Conservation (phyloP, 2,797 vertebrate genomes). For the Peromyscus eremicus region DNA sequence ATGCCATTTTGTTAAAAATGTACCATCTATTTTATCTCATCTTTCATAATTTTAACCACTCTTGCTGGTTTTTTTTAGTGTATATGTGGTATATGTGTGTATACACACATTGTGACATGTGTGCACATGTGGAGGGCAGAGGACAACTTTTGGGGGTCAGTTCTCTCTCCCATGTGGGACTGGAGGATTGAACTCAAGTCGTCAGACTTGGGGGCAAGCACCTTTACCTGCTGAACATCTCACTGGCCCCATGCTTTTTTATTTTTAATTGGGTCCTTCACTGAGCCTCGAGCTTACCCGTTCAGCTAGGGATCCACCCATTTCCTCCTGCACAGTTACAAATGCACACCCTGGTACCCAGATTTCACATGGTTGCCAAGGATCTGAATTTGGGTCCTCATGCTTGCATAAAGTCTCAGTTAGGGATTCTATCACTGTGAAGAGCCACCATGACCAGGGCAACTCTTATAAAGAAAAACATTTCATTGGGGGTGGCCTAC, state of each 20-base stretch:
- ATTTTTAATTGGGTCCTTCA: not conserved
- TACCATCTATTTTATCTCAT: slow-evolving; percentile 22
- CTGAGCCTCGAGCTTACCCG: not conserved
- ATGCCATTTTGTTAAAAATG: not conserved
- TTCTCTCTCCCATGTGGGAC: not conserved
- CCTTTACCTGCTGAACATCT: not conserved
- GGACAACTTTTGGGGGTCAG: no score
- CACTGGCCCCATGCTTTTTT: not conserved
- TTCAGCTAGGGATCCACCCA: not conserved
- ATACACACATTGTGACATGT: not conserved
- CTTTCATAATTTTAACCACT: slow-evolving; percentile 41
- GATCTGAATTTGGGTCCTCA: not conserved
- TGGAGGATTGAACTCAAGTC: not conserved
- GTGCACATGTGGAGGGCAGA: not conserved
- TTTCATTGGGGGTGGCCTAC: not conserved
- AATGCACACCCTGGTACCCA: not conserved
- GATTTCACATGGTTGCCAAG: not conserved
- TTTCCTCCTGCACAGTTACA: not conserved
- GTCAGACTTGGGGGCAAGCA: not conserved
- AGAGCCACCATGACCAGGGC: not conserved
- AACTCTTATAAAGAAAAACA: not conserved
- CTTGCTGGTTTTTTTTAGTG: slow-evolving; percentile 55
- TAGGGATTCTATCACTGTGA: not conserved
- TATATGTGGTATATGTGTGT: not conserved
- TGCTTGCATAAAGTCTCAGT: not conserved